Evolutionary conservation across 1,140 invertebrate genomes (phyloP), one percentile per base, ranked within the genome.

Genomic region (Hylyphantes graminicola): DNA sequence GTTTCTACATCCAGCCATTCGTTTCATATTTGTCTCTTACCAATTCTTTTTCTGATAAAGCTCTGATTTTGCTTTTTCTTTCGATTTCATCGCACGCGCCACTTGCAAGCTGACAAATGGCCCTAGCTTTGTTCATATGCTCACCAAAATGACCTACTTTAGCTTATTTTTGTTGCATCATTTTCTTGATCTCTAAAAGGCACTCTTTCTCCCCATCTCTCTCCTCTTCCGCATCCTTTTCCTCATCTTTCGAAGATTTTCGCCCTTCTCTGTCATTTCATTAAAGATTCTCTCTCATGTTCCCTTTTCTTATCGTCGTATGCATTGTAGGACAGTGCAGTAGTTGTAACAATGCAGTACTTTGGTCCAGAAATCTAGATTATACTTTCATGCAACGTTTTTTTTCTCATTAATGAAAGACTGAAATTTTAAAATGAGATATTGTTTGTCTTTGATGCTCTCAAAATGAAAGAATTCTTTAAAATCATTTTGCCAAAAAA

Each of bases 91-190:
- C 70, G 19, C 51, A 50, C 53, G 53, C 51, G 17, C 53, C 70
- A 21, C 70, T 73, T 73, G 17, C 15, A 12, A 8, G n/a, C 53
- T 73, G 70, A 73, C 53, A 73, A 73, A 73, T 73, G 53, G 17
- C 50, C 70, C 50, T 12, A 72, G 70, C 70, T 73, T 54, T 73
- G 70, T 73, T 73, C 70, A 73, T 73, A 55, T 73, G 70, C 53
- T 73, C 70, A 57, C 53, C 63, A 73, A 73, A 73, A 73, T 73
- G 70, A 73, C 70, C 70, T 73, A 73, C 70, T 73, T 73, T 17
- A 73, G 21, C 12, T 48, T 68, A 50, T 68, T 48, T 68, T 50
- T 68, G 48, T 51, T 50, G 67, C 35, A 48, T 21, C 35, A 21
- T 21, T 67, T 67, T 67, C 19, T 21, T 13, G 67, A 68, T 35